Evolutionary conservation across 1,140 invertebrate genomes (phyloP), one percentile per base, ranked within the genome.

Genomic region (Lepidurus packardi): DNA sequence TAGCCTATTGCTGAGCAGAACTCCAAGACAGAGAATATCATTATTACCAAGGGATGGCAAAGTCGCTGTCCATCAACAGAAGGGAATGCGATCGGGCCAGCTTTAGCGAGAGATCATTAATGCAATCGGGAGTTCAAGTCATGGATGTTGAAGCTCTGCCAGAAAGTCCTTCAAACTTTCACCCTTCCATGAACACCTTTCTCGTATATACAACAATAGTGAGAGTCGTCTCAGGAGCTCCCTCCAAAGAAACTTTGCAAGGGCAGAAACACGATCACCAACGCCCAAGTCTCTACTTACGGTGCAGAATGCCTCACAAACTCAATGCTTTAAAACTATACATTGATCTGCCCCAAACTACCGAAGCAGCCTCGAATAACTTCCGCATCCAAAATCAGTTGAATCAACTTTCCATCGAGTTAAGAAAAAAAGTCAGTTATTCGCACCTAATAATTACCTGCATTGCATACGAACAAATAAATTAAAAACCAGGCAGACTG

Each of bases 41-140:
- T 65, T 65, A 65, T 65, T 65, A 65, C 13, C 16, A 16, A 65
- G 53, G 53, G 53, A n/a, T 65, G 53, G 53, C 53, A 65, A n/a
- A 41, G 42, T 41, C 74, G 34, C 42, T 42, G 74, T 75, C 74
- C 74, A 41, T 75, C 74, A 75, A 75, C 74, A 75, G 74, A 75
- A 75, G 74, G 74, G 74, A 45, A 43, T 21, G 16, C 42, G 74
- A 43, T 75, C 24, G 10, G 21, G 16, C 42, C 74, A 43, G 34
- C 42, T 75, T 75, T 75, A 13, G 74, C 34, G 53, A 65, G 53
- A 65, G 53, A 65, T 65, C 53, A 65, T 65, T 65, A 65, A 16
- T 65, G 13, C 53, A 65, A 65, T 65, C 53, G 53, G 53, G 53
- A 65, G 53, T 65, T 16, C 53, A 16, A 65, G 53, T 65, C 53